phyloP scores from a whole-genome alignment of 2,888 invertebrate genomes.

The Pomacea canaliculata region DNA sequence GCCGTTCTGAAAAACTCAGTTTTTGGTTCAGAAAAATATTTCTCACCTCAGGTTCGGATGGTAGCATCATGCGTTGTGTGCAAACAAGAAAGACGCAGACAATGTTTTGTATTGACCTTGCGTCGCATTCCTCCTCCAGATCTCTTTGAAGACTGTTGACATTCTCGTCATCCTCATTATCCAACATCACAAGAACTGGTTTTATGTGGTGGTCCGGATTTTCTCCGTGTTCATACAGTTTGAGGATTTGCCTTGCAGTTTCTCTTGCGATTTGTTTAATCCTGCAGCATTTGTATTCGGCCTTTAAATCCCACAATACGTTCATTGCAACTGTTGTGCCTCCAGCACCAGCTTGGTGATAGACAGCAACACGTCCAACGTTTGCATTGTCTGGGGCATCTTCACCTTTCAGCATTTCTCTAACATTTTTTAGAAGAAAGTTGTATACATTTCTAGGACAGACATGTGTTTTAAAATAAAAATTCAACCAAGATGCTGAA shows the following conservation, averaged over 20 bases:
- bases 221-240: constrained; percentile 36
- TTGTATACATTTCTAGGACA: constrained; percentile 35
- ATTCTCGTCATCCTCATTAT: constrained; percentile 47
- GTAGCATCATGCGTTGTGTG: constrained; percentile 20
- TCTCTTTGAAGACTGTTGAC: constrained; percentile 22
- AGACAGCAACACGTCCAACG: constrained; percentile 40
- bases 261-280: constrained; percentile 42
- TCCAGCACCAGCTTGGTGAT: constrained; percentile 57
- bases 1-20: constrained; percentile 37
- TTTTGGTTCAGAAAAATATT: constrained; percentile 36
- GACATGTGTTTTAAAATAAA: constrained; percentile 47
- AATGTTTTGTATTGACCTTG: not conserved
- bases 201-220: constrained; percentile 28
- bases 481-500: constrained; percentile 53
- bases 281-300: constrained; percentile 45
- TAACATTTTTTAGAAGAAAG: constrained; percentile 27
- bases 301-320: constrained; percentile 47
- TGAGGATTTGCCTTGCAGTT: constrained; percentile 40
- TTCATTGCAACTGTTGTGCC: constrained; percentile 54
- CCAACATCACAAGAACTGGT: constrained; percentile 49
- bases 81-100: constrained; percentile 30
- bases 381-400: constrained; percentile 17
- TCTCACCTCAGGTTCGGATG: constrained; percentile 13
- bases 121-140: constrained; percentile 34
- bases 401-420: constrained; percentile 29